Evolutionary conservation across 2,797 vertebrate species (phyloP), one percentile per base, ranked within the genome.

Genomic region (Tolypeutes matacus): DNA sequence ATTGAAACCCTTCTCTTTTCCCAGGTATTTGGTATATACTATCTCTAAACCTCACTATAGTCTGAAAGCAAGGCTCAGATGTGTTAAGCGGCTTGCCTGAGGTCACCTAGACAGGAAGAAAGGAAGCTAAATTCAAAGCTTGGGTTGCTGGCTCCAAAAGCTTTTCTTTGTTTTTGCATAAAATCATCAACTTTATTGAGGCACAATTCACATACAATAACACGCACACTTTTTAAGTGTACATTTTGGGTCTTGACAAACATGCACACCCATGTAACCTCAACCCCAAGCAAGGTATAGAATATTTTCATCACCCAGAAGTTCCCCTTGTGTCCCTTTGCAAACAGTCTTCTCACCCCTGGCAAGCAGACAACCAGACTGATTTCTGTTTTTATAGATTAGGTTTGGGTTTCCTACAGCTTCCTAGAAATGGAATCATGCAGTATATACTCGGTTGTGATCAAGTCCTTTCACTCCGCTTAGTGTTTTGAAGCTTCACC

Each of bases 151-250:
- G 17, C 86, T 89, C 67, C 0, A 17, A 92, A 94, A 60, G 51
- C 62, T 93, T 95, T 92, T 49, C 13, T 93, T 93, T 92, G 14
- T 53, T 89, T 96, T 76, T 95, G 60, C 46, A 53, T 80, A 76
- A 95, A 72, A 83, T 78, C 34, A 81, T 31, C 65, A 89, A 21
- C 51, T 83, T 83, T 53, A 78, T 14, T 46, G 70, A 73, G 39
- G 70, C 27, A 7, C 15, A 18, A 29, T 60, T 96, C 65, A 53
- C 15, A 27, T 73, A 49, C 58, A 62, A 29, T 85, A 69, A 86
- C 78, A 75, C 49, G 10, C 13, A 42, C 7, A 58, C 21, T 51
- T 86, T 85, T 6, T 36, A 72, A 72, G 25, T 17, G 8, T n/a
- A 49, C 18, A 53, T 64, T 83, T 73, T 65, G 89, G 51, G 53